A percentile compares a stretch with the other conserved stretches of the same genome.
phyloP scores from a whole-genome alignment of 2,888 invertebrate species.

The Rhagonycha fulva region DNA sequence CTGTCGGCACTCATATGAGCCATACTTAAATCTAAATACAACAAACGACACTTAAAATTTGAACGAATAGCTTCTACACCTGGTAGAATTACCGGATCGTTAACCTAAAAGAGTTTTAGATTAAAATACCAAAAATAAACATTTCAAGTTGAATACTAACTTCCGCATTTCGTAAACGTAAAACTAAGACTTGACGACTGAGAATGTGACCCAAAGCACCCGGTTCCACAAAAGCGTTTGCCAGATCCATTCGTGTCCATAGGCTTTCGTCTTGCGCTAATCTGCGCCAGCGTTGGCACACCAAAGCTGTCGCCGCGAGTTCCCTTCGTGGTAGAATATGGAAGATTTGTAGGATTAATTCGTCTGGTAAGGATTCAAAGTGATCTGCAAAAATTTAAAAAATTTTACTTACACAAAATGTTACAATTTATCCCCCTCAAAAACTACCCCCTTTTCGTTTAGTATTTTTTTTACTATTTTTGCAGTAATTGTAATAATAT shows the following conservation, averaged over 20 bases:
- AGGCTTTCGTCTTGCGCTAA: slow-evolving; percentile 82
- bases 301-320: slow-evolving; percentile 71
- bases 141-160: slow-evolving; percentile 54
- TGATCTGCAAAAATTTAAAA: slow-evolving; percentile 69
- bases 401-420: no score
- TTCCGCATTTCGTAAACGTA: slow-evolving; percentile 80
- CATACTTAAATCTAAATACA: slow-evolving; percentile 87
- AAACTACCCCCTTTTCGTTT: no score
- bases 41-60: slow-evolving; percentile 64
- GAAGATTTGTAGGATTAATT: slow-evolving; percentile 82
- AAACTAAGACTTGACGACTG: slow-evolving; percentile 75
- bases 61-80: slow-evolving; percentile 49
- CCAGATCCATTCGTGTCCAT: slow-evolving; percentile 84
- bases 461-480: no score
- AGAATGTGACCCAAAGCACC: slow-evolving; percentile 76
- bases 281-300: slow-evolving; percentile 79
- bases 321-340: slow-evolving; percentile 80
- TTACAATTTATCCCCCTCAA: no score
- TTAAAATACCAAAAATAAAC: slow-evolving; percentile 6
- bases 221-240: slow-evolving; percentile 67
- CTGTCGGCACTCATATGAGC: slow-evolving; percentile 64
- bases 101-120: slow-evolving; percentile 48
- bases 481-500: no score
- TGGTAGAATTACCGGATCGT: slow-evolving; percentile 59
- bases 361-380: slow-evolving; percentile 80